These are phyloP conservation scores for Brachycybe producta DNA, from an alignment of 2,888 invertebrate genomes.

Conservation along the genomic window DNA sequence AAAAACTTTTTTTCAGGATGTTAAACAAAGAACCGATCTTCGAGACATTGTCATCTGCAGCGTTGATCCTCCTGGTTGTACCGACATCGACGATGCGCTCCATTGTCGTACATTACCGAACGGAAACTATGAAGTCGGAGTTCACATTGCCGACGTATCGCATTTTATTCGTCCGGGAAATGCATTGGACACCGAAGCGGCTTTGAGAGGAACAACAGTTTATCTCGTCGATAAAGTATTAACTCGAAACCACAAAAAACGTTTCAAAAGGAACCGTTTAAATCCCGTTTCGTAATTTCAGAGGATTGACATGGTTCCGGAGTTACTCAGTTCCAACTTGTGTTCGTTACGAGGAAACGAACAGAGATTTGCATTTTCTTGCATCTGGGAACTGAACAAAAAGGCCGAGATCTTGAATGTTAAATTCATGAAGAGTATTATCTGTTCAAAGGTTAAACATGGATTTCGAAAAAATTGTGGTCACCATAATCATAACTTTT, in stretches of 20 bases:
- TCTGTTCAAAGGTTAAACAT: conserved; percentile 43
- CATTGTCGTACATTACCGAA: conserved; percentile 67
- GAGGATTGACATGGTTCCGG: conserved; percentile 78
- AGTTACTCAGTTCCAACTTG: conserved; percentile 82
- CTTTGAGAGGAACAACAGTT: conserved; percentile 86
- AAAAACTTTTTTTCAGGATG: conserved; percentile 49
- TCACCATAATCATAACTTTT: not conserved
- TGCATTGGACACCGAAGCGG: conserved; percentile 83
- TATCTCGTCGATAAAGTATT: conserved; percentile 72
- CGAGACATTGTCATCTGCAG: conserved; percentile 78
- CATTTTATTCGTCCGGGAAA: conserved; percentile 90
- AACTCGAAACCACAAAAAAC: not conserved
- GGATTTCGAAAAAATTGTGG: not conserved
- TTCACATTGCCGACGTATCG: conserved; percentile 97
- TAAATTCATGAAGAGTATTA: conserved; percentile 83
- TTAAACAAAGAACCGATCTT: conserved; percentile 64
- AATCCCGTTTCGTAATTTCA: not conserved
- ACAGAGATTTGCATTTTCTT: conserved; percentile 85
- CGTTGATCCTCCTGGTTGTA: conserved; percentile 96
- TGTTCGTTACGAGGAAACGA: conserved; percentile 85
- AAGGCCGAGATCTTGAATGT: conserved; percentile 68
- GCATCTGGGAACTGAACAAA: conserved; percentile 81
- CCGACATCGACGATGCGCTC: conserved; percentile 96
- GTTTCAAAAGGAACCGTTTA: not conserved
- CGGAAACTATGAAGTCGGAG: conserved; percentile 73